A percentile compares a stretch with the other conserved stretches of the same genome.
phyloP scores from a whole-genome alignment of 2,113 vertebrate genomes.

The Phaethon lepturus region DNA sequence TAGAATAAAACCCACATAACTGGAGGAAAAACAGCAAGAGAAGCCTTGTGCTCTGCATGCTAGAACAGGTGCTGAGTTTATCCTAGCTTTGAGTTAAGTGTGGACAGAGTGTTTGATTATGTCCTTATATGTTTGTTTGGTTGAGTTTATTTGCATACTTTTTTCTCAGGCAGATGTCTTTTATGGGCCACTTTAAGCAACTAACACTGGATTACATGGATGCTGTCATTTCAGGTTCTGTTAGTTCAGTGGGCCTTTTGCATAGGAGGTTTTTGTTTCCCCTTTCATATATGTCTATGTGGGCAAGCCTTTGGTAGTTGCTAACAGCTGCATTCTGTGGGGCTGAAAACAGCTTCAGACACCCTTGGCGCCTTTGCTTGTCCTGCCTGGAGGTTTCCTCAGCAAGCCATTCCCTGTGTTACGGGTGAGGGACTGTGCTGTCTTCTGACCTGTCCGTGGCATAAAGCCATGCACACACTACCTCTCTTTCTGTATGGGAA shows the following conservation, averaged over 20 bases:
- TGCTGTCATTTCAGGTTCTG: background rate
- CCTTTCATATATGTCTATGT: background rate
- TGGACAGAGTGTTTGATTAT: background rate
- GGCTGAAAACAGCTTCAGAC: background rate
- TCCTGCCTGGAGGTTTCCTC: background rate
- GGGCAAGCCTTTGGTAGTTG: background rate
- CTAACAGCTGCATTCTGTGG: background rate
- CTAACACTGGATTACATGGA: background rate
- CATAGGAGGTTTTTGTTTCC: background rate
- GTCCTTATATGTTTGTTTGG: background rate
- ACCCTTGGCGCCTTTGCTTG: background rate
- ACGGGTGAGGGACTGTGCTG: background rate
- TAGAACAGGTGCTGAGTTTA: background rate
- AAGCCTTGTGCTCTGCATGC: background rate
- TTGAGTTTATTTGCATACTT: background rate
- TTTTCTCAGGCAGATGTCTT: background rate
- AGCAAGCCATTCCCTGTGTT: background rate
- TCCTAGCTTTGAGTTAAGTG: background rate
- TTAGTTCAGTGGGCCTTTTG: background rate
- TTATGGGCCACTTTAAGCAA: background rate
- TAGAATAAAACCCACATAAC: background rate
- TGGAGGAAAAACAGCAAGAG: background rate
- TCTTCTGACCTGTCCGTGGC: background rate
- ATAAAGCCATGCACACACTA: accelerated
- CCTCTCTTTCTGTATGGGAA: background rate